Percentiles rank a stretch among this genome's conserved stretches.
These are phyloP conservation scores for Aptenodytes patagonicus DNA, from an alignment of 2,113 vertebrate species.

Conservation along the genomic window DNA sequence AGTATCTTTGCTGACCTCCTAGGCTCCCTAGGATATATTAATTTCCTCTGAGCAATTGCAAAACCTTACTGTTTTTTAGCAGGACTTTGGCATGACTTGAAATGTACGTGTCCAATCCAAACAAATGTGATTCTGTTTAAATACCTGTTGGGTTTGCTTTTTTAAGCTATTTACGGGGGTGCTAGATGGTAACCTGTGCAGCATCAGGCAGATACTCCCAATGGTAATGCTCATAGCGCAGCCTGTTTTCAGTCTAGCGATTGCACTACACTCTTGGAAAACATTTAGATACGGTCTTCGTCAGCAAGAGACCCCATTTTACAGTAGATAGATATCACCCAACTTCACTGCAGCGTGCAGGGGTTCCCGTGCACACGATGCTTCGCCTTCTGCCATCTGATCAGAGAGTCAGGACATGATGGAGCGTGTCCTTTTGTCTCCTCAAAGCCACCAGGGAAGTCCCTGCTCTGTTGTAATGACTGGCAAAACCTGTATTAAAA, in stretches of 20 bases:
- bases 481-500: background rate
- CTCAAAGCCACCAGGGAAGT: background rate
- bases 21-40: background rate
- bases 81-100: background rate
- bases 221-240: background rate
- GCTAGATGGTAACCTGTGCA: background rate
- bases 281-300: background rate
- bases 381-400: background rate
- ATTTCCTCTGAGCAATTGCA: background rate
- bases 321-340: background rate
- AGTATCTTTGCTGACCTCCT: background rate
- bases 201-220: background rate
- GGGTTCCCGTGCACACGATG: fast-evolving
- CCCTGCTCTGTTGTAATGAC: background rate
- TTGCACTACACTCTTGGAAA: background rate
- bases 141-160: background rate
- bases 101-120: background rate
- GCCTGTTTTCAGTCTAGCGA: background rate
- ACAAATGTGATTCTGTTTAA: background rate
- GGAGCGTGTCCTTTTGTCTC: background rate
- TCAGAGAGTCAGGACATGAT: background rate
- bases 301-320: background rate
- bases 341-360: fast-evolving
- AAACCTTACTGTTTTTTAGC: background rate
- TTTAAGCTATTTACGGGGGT: background rate